Evolutionary conservation across 2,797 vertebrate genomes (phyloP).

Genomic region (Lacerta bilineata): DNA sequence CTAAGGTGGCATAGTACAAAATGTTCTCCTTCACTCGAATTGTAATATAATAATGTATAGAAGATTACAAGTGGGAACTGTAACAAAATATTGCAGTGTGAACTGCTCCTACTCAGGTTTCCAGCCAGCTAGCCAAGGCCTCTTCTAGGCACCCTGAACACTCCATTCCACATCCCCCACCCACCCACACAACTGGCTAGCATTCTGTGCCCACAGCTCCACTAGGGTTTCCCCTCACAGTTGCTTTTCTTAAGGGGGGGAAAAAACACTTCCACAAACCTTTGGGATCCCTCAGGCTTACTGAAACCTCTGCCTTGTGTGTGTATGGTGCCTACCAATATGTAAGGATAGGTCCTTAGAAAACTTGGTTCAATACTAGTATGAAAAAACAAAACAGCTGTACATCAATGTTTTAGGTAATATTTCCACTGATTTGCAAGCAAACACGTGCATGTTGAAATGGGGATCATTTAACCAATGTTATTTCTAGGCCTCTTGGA

Average conservation of each 20-base stretch:
- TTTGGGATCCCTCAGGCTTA: neutral
- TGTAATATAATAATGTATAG: accelerated
- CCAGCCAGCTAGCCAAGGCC: neutral
- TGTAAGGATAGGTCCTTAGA: neutral
- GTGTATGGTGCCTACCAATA: neutral
- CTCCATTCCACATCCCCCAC: neutral
- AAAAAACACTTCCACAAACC: neutral
- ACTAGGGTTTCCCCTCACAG: neutral
- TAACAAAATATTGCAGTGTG: neutral
- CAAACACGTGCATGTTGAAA: accelerated
- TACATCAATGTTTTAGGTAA: neutral
- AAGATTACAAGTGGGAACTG: neutral
- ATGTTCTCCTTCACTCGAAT: neutral
- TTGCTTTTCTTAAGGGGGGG: neutral
- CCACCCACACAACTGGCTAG: neutral
- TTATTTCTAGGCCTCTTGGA: neutral
- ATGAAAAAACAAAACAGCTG: neutral
- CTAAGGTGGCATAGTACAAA: neutral
- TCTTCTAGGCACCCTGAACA: neutral
- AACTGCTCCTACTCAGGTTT: neutral
- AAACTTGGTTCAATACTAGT: neutral
- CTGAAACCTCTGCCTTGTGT: neutral
- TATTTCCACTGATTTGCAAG: neutral
- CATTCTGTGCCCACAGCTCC: neutral
- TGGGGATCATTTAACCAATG: neutral